These are phyloP conservation scores for Drosophila emarginata DNA, from an alignment of 2,888 invertebrate genomes.

Conservation along the genomic window DNA sequence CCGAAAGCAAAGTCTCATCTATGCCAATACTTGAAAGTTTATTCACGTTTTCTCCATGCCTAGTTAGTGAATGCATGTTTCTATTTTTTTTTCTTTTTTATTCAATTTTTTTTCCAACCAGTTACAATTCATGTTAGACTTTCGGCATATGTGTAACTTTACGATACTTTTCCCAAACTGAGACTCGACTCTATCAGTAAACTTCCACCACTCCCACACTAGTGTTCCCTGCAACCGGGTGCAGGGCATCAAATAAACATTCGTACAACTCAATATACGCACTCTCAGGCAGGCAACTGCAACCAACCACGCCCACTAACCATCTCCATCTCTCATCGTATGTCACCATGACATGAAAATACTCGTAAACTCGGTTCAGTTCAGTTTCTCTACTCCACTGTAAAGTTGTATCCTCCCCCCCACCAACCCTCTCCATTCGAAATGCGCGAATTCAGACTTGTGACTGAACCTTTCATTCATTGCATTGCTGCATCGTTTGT, in stretches of 20 bases:
- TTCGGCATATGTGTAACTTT: conserved; percentile 9
- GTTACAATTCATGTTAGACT: conserved; percentile 3
- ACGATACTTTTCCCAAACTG: neutral
- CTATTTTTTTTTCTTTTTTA: neutral
- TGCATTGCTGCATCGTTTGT: conserved; percentile 32
- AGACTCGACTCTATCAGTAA: neutral
- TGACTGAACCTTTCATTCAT: neutral
- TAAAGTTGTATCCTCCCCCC: too few relatives aligned
- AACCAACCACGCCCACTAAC: conserved; percentile 24
- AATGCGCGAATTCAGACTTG: neutral
- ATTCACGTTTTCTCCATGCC: conserved; percentile 30
- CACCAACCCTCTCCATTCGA: conserved; percentile 4
- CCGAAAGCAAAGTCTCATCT: conserved; percentile 21
- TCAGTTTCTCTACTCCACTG: conserved; percentile 6
- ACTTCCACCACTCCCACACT: neutral
- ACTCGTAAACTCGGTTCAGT: conserved; percentile 38
- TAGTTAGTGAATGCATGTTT: conserved; percentile 13
- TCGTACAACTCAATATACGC: conserved; percentile 44
- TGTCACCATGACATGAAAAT: conserved; percentile 52
- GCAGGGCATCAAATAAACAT: conserved; percentile 35
- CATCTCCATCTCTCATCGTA: neutral
- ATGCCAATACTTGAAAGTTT: conserved; percentile 35
- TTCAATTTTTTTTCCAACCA: neutral
- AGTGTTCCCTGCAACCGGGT: neutral
- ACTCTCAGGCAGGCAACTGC: too few relatives aligned